A percentile compares a stretch with the other conserved stretches of the same genome.
phyloP scores from a whole-genome alignment of 2,888 invertebrate genomes.

The Panopea generosa region DNA sequence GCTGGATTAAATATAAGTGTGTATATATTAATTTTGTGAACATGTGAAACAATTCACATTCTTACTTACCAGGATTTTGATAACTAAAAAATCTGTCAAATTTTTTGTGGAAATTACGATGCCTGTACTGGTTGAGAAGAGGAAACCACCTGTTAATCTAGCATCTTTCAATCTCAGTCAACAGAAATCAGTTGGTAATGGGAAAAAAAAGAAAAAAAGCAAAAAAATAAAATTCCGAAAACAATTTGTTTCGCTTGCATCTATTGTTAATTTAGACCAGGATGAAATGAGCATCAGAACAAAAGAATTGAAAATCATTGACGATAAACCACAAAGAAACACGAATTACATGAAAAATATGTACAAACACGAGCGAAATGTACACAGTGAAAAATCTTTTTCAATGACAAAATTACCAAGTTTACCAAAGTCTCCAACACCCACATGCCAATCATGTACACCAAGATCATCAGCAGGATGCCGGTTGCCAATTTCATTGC shows the following conservation, averaged over 20 bases:
- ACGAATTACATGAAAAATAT: constrained; percentile 4
- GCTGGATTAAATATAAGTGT: no score
- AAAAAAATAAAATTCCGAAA: constrained; percentile 49
- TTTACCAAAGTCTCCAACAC: constrained; percentile 45
- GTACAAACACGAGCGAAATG: constrained; percentile 23
- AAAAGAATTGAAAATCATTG: not conserved
- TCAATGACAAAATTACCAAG: constrained; percentile 53
- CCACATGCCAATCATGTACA: constrained; percentile 33
- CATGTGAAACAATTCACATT: no score
- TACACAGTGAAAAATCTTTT: constrained; percentile 36
- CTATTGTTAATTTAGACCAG: constrained; percentile 41
- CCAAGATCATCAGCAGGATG: constrained; percentile 48
- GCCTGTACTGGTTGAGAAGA: constrained; percentile 21
- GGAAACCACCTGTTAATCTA: not conserved
- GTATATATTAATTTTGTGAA: no score
- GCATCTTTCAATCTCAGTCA: constrained; percentile 2
- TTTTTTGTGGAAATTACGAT: constrained; percentile 6
- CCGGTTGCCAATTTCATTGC: constrained; percentile 52
- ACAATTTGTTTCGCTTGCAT: constrained; percentile 54
- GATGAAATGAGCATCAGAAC: constrained; percentile 31
- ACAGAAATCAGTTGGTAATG: constrained; percentile 14
- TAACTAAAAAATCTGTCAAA: no score
- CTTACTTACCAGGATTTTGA: no score
- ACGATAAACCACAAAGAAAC: not conserved
- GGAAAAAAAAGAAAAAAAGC: constrained; percentile 55